Percentiles rank a stretch among this genome's conserved stretches.
Evolutionary conservation across 2,797 vertebrate species (phyloP).

Genomic region (Galaxias olidus): DNA sequence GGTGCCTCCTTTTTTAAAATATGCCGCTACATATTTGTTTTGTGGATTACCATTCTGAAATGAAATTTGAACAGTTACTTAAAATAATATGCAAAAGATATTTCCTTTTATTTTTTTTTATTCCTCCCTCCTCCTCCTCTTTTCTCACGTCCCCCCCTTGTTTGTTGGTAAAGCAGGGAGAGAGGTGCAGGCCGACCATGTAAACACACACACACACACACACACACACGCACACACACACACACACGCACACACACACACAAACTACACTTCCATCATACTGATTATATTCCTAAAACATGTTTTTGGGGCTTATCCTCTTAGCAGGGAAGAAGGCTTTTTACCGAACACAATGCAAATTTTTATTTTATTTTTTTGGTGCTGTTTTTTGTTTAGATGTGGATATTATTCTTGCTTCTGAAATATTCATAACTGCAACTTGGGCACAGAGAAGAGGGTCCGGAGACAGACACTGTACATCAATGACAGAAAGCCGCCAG

Average conservation of each 20-base stretch:
- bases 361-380: conserved; percentile 36
- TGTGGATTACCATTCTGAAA: conserved; percentile 86
- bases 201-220: conserved; percentile 70
- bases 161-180: conserved; percentile 74
- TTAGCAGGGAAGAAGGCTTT: conserved; percentile 68
- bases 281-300: conserved; percentile 81
- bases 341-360: conserved; percentile 68
- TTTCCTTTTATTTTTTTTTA: conserved; percentile 67
- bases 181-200: conserved; percentile 67
- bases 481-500: neutral
- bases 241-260: too few species aligned
- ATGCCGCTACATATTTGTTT: conserved; percentile 83
- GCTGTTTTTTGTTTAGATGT: conserved; percentile 36
- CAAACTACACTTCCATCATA: conserved; percentile 61
- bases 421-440: conserved; percentile 53
- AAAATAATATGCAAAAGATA: conserved; percentile 88
- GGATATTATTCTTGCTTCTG: conserved; percentile 46
- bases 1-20: conserved; percentile 77
- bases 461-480: neutral
- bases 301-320: conserved; percentile 75
- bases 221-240: too few species aligned
- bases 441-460: conserved; percentile 24
- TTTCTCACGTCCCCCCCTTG: conserved; percentile 53
- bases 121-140: conserved; percentile 34
- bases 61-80: conserved; percentile 88